Base-by-base conservation (phyloP, 2,888 invertebrate species). In the Drosophila engyochracea region DNA sequence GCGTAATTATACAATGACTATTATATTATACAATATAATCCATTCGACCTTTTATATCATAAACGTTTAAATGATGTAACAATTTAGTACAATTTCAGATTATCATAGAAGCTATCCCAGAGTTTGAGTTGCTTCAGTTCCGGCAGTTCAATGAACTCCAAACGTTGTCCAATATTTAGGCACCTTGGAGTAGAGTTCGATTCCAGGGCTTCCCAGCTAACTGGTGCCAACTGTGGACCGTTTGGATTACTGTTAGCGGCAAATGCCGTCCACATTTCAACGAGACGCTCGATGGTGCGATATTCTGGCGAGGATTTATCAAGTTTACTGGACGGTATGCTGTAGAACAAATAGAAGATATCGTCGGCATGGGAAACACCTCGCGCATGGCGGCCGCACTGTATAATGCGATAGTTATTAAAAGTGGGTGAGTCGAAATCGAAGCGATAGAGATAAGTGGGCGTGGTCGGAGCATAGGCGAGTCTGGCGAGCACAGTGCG, bases 301-400 rank as follows among this genome's bases (percentile, higher is more conserved):
- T 91, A 92, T 61, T 93, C 92, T 10, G 60, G 47, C 0, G 88
- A 81, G 10, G 82, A 78, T 44, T 73, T 83, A 6, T 83, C 51
- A 49, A 91, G 41, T 31, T 82, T 88, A 9, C 58, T 57, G 9
- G 91, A 69, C 1, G 83, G 66, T 35, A 79, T 72, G 55, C 77
- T 77, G 44, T 87, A 85, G 59, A 93, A 93, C 3, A 93, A 37
- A 44, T 92, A 93, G 35, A 89, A 87, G 4, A 92, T 19, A 58
- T 93, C 93, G 71, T 93, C 93, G 5, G 85, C 92, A 80, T 93
- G 93, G 49, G 86, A 87, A 25, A 90, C 88, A 7, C 92, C 92
- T 5, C 80, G 76, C 7, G 80, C 77, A 41, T 89, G 88, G 7
- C 73, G 77, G 0, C 92, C 92, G 49, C 92, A 92, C 37, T 76